phyloP scores from a whole-genome alignment of 2,888 invertebrate genomes.

The Andrena praecox region DNA sequence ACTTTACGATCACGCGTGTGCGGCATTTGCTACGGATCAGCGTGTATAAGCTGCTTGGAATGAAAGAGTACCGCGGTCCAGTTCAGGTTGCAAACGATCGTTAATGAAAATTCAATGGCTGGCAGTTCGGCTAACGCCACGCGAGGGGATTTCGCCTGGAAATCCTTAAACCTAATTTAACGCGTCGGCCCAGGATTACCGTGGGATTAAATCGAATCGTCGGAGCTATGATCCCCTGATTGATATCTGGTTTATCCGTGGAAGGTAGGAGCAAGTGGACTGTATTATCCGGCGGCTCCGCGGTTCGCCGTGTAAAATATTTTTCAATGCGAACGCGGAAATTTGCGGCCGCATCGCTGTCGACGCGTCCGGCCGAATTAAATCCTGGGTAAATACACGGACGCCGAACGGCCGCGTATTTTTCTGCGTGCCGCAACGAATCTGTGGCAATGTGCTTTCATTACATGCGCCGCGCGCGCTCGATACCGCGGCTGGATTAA shows the following conservation, averaged over 20 bases:
- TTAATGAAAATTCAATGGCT: slow-evolving; percentile 30
- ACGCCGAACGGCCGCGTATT: not conserved
- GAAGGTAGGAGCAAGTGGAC: not conserved
- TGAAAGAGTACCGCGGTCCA: not conserved
- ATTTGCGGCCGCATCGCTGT: not conserved
- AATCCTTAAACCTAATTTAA: slow-evolving; percentile 33
- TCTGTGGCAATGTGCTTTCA: slow-evolving; percentile 10
- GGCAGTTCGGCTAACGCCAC: slow-evolving; percentile 5
- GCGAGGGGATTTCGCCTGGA: not conserved
- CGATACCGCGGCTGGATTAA: not conserved
- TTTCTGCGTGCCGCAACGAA: not conserved
- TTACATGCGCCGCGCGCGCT: not conserved
- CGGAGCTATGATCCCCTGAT: slow-evolving; percentile 26
- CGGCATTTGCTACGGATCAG: not conserved
- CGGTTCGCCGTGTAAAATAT: not conserved
- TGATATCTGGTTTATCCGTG: slow-evolving; percentile 1
- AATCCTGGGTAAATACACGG: slow-evolving; percentile 1
- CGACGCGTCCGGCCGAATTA: not conserved
- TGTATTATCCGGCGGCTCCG: not conserved
- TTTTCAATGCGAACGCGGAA: not conserved
- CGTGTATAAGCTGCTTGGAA: not conserved
- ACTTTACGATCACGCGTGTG: slow-evolving; percentile 18
- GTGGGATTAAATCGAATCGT: slow-evolving; percentile 17
- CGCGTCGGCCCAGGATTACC: slow-evolving; percentile 15
- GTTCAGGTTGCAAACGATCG: not conserved